Base-by-base conservation (phyloP, 2,797 vertebrate genomes). In the Myotis myotis region DNA sequence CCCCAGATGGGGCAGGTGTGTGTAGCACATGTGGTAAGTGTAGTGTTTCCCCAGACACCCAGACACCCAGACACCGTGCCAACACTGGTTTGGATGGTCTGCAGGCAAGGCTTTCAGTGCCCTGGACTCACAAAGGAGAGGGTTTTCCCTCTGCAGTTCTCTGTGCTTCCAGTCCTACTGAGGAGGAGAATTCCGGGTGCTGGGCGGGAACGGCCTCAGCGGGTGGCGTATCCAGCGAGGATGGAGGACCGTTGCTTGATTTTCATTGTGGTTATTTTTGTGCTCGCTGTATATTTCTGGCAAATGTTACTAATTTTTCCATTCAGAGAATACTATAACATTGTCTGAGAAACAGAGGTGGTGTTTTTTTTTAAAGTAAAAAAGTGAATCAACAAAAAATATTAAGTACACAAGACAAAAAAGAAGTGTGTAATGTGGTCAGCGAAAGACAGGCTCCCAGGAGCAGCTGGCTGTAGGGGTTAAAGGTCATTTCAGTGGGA, bases 221-320 rank as follows among this genome's bases (percentile, higher is more conserved):
- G 44, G 71, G 55, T 44, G 5, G 71, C 22, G 17, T 30, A 38
- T n/a, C 74, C 33, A 19, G 57, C 71, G 2, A 25, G 5, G 13
- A 57, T 15, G 6, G 23, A 89, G 49, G 20, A 66, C 38, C 41
- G 5, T 72, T 33, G 44, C 36, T 79, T n/a, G 53, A 11, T 70
- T 84, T 91, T 49, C 15, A 4, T 33, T 60, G n/a, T 55, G 64
- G n/a, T 91, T 71, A 64, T 92, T 89, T 95, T 87, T 81, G 75
- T 64, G 66, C 70, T 72, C 41, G 19, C 36, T 91, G 4, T 76
- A 10, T 51, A 76, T 84, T 87, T 93, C 85, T 87, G 79, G 81
- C 57, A 72, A 86, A 84, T 44, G 33, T 62, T 89, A 82, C 20
- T 57, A 53, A 33, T 81, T 90, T 93, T 92, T 91, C 81, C 38